phyloP scores from a whole-genome alignment of 2,113 vertebrate genomes.

The Picathartes gymnocephalus region DNA sequence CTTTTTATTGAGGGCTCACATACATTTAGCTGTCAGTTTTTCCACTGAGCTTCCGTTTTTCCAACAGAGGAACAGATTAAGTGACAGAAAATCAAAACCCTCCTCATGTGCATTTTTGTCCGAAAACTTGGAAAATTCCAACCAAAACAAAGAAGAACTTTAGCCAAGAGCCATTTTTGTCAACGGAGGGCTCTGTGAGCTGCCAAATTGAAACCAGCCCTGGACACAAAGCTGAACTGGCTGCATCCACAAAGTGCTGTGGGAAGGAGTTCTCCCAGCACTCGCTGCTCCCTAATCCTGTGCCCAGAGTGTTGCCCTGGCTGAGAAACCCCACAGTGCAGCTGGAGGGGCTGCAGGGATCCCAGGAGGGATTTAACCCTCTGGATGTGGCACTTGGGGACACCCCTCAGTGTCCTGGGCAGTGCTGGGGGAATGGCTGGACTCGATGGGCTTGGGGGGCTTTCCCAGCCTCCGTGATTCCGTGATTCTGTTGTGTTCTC shows the following conservation, averaged over 20 bases:
- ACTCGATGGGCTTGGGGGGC: neutral
- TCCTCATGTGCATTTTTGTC: neutral
- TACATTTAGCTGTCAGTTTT: neutral
- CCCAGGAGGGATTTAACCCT: neutral
- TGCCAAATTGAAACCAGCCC: constrained; percentile 36
- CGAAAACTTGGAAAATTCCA: constrained; percentile 9
- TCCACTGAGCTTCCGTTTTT: neutral
- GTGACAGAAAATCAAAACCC: constrained; percentile 29
- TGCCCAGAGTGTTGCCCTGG: neutral
- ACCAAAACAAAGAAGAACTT: constrained; percentile 2
- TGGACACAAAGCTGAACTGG: neutral
- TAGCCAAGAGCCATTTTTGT: constrained; percentile 47
- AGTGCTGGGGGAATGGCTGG: accelerated
- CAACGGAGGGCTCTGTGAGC: neutral
- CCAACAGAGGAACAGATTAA: neutral
- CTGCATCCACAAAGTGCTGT: neutral
- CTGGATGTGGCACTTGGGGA: neutral
- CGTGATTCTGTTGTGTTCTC: accelerated
- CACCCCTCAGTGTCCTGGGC: neutral
- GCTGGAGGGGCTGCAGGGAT: neutral
- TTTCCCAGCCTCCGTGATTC: neutral
- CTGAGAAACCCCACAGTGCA: neutral
- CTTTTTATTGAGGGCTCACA: neutral
- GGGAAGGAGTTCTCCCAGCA: neutral
- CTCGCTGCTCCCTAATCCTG: neutral